Evolutionary conservation across 2,888 invertebrate species (phyloP).

Genomic region (Phaedon cochleariae): DNA sequence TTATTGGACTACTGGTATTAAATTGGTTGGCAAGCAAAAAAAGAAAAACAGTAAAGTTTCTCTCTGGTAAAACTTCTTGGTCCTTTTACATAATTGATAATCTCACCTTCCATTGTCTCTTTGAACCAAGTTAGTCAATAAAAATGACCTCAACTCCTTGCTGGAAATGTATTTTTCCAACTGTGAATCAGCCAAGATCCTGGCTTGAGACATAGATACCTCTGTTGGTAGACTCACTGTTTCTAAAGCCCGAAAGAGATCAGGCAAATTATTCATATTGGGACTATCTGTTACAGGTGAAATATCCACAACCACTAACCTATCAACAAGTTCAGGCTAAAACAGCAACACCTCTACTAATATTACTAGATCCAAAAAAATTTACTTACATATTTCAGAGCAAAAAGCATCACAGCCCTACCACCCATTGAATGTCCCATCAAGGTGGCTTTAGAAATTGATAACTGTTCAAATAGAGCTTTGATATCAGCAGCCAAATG

Average conservation of each 20-base stretch:
- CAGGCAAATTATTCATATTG: conserved; percentile 69
- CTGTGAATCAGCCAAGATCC: conserved; percentile 72
- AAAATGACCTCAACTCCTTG: conserved; percentile 74
- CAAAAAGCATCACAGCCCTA: conserved; percentile 86
- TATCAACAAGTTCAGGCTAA: conserved; percentile 71
- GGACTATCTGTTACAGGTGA: conserved; percentile 72
- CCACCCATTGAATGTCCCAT: conserved; percentile 98
- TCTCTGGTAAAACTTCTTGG: too few species aligned
- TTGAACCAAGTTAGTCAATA: conserved; percentile 83
- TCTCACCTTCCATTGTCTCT: conserved; percentile 53
- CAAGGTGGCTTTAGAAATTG: conserved; percentile 71
- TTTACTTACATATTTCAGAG: conserved; percentile 72
- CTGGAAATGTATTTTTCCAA: conserved; percentile 68
- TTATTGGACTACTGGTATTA: too few species aligned
- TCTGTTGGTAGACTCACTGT: conserved; percentile 68
- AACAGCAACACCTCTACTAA: conserved; percentile 26
- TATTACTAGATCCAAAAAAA: conserved; percentile 3
- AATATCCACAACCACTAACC: conserved; percentile 77
- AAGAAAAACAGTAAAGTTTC: too few species aligned
- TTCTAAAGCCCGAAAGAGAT: conserved; percentile 74
- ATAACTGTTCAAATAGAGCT: conserved; percentile 70
- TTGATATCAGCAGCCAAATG: conserved; percentile 79
- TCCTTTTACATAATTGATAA: neutral
- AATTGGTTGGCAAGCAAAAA: too few species aligned
- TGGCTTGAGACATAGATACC: conserved; percentile 74